These are phyloP conservation scores for Linnaemya vulpina DNA, from an alignment of 2,888 invertebrate genomes.

Conservation along the genomic window DNA sequence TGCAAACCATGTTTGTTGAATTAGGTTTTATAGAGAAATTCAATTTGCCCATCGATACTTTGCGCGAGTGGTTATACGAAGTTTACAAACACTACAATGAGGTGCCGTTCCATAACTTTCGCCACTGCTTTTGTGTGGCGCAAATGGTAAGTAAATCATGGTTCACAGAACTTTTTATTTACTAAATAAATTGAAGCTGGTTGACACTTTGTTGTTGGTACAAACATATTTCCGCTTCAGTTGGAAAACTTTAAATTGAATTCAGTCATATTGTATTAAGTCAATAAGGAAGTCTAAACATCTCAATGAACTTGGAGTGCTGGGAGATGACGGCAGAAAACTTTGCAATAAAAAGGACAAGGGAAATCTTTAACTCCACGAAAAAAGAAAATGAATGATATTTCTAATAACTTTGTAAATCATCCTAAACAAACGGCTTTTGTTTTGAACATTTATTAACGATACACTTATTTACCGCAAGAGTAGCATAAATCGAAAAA, in stretches of 20 bases:
- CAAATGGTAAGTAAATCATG: slow-evolving; percentile 88
- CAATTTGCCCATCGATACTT: slow-evolving; percentile 87
- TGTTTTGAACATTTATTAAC: background rate
- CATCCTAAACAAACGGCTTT: background rate
- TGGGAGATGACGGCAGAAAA: slow-evolving; percentile 17
- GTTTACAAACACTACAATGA: slow-evolving; percentile 92
- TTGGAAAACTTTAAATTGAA: slow-evolving; percentile 18
- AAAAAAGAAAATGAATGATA: background rate
- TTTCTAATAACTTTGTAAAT: background rate
- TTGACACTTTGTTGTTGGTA: background rate
- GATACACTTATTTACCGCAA: too few species aligned
- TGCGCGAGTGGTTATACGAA: slow-evolving; percentile 89
- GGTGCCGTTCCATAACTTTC: slow-evolving; percentile 94
- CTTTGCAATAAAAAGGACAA: background rate
- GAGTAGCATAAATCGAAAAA: too few species aligned
- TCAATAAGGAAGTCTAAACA: slow-evolving; percentile 41
- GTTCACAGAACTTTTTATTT: background rate
- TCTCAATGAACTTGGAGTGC: slow-evolving; percentile 25
- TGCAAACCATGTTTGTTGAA: slow-evolving; percentile 92
- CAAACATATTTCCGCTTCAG: too few species aligned
- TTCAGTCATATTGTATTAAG: slow-evolving; percentile 5
- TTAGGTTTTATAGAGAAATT: slow-evolving; percentile 89
- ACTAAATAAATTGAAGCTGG: background rate
- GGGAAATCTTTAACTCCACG: background rate
- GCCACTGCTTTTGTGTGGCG: slow-evolving; percentile 93